Evolutionary conservation across 2,113 vertebrate genomes (phyloP).

Genomic region (Crotalus viridis): DNA sequence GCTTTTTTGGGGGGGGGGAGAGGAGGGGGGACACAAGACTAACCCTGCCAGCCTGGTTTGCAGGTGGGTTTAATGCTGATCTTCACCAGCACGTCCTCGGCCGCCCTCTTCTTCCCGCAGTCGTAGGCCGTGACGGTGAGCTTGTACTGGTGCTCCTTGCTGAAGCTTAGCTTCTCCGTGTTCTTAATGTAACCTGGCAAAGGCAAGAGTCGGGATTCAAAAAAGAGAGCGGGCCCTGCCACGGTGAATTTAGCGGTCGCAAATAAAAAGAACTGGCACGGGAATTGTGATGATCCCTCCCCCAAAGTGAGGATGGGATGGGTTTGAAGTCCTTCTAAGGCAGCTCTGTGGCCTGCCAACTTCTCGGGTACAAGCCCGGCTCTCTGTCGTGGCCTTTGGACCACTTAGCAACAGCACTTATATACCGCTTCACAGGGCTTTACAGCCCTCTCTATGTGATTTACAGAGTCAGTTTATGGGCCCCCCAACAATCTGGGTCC

Average conservation of each 20-base stretch:
- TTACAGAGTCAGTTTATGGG: too few relatives aligned
- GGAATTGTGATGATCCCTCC: neutral
- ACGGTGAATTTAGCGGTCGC: neutral
- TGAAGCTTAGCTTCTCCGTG: conserved; percentile 91
- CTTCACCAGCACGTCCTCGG: conserved; percentile 92
- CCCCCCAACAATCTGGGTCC: too few relatives aligned
- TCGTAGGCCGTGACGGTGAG: conserved; percentile 94
- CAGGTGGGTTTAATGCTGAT: conserved; percentile 93
- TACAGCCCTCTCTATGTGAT: too few relatives aligned
- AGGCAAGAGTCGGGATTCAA: neutral
- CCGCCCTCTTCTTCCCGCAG: conserved; percentile 93
- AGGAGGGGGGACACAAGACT: neutral
- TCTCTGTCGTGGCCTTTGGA: neutral
- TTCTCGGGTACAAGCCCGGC: neutral
- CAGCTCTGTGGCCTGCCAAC: neutral
- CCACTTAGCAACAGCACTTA: too few relatives aligned
- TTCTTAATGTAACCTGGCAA: conserved; percentile 90
- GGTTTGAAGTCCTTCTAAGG: neutral
- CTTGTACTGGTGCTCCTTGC: conserved; percentile 91
- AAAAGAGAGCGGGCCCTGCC: neutral
- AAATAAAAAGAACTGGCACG: neutral
- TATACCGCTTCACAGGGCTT: too few relatives aligned
- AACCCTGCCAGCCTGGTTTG: conserved; percentile 96
- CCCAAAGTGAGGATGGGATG: neutral
- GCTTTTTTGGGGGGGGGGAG: fast-evolving